Conservation (phyloP, 1,140 invertebrate species). For the Thereuonema tuberculata region DNA sequence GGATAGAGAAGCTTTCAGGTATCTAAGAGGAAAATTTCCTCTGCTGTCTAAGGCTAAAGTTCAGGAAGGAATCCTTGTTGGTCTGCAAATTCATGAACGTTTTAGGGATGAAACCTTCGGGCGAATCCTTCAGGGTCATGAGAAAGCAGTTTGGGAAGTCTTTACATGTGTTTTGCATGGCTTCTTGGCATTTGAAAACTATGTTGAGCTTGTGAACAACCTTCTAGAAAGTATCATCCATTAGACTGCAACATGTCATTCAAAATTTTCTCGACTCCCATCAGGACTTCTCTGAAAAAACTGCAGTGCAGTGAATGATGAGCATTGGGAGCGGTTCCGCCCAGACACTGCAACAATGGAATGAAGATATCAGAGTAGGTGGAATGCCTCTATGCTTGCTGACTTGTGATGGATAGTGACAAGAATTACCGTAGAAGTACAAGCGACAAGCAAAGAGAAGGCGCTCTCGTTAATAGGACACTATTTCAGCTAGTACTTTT, state of each 20-base stretch:
- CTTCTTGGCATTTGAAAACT: slow-evolving; percentile 17
- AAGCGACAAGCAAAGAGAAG: background rate
- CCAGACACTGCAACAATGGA: background rate
- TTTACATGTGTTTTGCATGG: slow-evolving; percentile 19
- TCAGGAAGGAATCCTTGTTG: slow-evolving; percentile 18
- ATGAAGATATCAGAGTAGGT: background rate
- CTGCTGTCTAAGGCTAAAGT: slow-evolving; percentile 21
- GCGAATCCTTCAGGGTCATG: slow-evolving; percentile 17
- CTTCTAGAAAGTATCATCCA: slow-evolving; percentile 15
- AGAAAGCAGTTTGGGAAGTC: slow-evolving; percentile 16
- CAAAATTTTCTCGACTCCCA: slow-evolving; percentile 22
- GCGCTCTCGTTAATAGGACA: background rate
- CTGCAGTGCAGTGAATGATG: background rate
- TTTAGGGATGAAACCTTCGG: slow-evolving; percentile 14
- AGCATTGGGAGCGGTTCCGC: background rate
- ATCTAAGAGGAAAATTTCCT: no score
- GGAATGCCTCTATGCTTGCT: background rate
- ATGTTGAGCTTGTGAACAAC: slow-evolving; percentile 17
- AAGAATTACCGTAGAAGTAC: background rate
- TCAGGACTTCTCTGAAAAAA: slow-evolving; percentile 27
- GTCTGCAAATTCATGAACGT: slow-evolving; percentile 17
- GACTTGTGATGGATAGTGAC: background rate
- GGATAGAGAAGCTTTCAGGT: no score
- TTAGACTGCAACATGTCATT: slow-evolving; percentile 15
- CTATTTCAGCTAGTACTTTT: no score